These are phyloP conservation scores for Drosophila azteca DNA, from an alignment of 1,140 invertebrate species.

Conservation along the genomic window DNA sequence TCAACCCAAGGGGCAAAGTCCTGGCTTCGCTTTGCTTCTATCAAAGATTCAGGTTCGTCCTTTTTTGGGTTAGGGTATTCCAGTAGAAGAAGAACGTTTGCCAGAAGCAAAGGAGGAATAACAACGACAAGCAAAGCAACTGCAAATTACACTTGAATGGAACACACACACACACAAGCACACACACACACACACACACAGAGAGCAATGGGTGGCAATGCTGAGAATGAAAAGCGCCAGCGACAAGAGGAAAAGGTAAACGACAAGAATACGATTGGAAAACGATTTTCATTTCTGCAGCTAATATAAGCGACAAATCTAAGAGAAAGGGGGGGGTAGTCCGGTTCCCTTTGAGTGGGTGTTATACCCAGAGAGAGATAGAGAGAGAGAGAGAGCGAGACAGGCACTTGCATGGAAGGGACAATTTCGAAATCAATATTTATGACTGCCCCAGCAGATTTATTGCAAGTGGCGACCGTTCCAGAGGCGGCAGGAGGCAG, in stretches of 20 bases:
- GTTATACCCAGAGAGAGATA: slow-evolving; percentile 4
- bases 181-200: slow-evolving; percentile 14
- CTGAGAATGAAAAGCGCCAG: slow-evolving; percentile 35
- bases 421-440: slow-evolving; percentile 81
- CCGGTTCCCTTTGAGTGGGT: too few relatives aligned
- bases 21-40: too few relatives aligned
- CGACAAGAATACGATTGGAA: slow-evolving; percentile 78
- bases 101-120: slow-evolving; percentile 55
- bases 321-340: slow-evolving; percentile 41
- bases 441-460: slow-evolving; percentile 78
- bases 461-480: slow-evolving; percentile 61
- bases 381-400: slow-evolving; percentile 18
- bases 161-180: slow-evolving; percentile 27
- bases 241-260: slow-evolving; percentile 65
- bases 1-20: too few relatives aligned
- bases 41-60: neutral
- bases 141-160: slow-evolving; percentile 68
- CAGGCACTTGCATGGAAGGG: slow-evolving; percentile 39
- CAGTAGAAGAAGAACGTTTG: slow-evolving; percentile 34
- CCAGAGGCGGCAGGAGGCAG: slow-evolving; percentile 1
- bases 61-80: neutral
- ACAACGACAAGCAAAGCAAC: slow-evolving; percentile 60
- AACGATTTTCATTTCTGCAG: slow-evolving; percentile 82
- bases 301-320: slow-evolving; percentile 82
- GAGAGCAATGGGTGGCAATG: slow-evolving; percentile 7